Base-by-base conservation (phyloP, 2,888 invertebrate genomes). In the Mimachlamys varia region DNA sequence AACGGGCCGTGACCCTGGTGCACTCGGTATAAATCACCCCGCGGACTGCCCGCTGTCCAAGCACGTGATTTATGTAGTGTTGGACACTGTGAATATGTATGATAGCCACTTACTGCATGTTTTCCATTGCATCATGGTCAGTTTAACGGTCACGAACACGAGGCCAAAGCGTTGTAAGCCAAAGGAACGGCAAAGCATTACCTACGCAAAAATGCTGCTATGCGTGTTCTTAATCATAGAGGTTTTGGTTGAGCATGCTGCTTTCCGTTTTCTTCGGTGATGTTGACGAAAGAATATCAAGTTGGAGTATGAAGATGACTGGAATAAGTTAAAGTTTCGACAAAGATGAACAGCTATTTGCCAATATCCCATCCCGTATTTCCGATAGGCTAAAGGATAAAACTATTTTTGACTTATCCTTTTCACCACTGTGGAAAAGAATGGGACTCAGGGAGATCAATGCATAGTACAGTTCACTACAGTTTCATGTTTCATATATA, bases 1-100 rank as follows among this genome's bases (percentile, higher is more conserved):
- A 76, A 76, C 76, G 76, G 76, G 12, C 76, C 27, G 76, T 76
- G 76, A 76, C 76, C 76, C 76, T 76, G 53, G 53, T 53, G 58
- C 19, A 58, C 22, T 22, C 22, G 2, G 76, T 27, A 2, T 76
- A 76, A 76, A 76, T 76, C 76, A 33, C 27, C 76, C 76, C 76
- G 33, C 22, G 76, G 76, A 76, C 76, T 33, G 76, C 13, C 76
- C 33, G 33, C 58, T 58, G 58, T 58, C 58, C 58, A 33, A 15
- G 76, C 33, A 13, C 33, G 76, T 76, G 76, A 76, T 76, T 76
- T 76, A 76, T 76, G 7, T 27, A 76, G 58, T 58, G 13, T 58
- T 7, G 76, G 76, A 76, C 76, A 22, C 10, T 76, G 27, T 76
- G 76, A n/a, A n/a, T 44, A 44, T 44, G 44, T 44, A 44, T 44